These are phyloP conservation scores for Brachionus calyciflorus DNA, from an alignment of 1,140 invertebrate species.

Conservation along the genomic window DNA sequence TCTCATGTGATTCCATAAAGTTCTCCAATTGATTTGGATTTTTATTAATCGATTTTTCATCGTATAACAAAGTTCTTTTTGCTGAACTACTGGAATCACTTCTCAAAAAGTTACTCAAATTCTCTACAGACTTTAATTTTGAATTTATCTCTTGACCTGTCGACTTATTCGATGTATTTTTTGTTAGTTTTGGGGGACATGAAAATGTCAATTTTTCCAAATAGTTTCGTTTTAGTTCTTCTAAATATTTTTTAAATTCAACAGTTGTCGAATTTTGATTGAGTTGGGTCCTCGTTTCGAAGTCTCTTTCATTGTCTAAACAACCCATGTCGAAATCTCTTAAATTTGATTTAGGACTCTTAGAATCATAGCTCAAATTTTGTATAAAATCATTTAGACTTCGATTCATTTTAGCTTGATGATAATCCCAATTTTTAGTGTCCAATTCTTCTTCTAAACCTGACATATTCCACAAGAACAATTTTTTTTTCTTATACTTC, in stretches of 20 bases:
- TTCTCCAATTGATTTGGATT: neutral
- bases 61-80: slow-evolving; percentile 5
- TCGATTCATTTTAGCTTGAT: slow-evolving; percentile 29
- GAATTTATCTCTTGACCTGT: neutral
- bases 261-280: neutral
- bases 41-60: neutral
- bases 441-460: neutral
- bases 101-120: slow-evolving; percentile 19
- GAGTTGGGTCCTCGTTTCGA: neutral
- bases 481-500: neutral
- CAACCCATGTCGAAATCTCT: no score
- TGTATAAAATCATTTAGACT: slow-evolving; percentile 23
- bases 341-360: neutral
- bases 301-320: no score
- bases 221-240: slow-evolving; percentile 1
- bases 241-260: slow-evolving; percentile 21
- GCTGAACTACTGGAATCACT: neutral
- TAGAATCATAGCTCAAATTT: neutral
- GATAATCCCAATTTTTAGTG: slow-evolving; percentile 14
- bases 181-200: slow-evolving; percentile 8
- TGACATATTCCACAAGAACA: no score
- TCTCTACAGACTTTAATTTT: slow-evolving; percentile 24
- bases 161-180: neutral
- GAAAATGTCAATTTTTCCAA: slow-evolving; percentile 23
- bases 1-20: neutral